Percentiles rank a stretch among this genome's conserved stretches.
Conservation (phyloP, 2,797 vertebrate genomes). For the Molossus alvarezi region DNA sequence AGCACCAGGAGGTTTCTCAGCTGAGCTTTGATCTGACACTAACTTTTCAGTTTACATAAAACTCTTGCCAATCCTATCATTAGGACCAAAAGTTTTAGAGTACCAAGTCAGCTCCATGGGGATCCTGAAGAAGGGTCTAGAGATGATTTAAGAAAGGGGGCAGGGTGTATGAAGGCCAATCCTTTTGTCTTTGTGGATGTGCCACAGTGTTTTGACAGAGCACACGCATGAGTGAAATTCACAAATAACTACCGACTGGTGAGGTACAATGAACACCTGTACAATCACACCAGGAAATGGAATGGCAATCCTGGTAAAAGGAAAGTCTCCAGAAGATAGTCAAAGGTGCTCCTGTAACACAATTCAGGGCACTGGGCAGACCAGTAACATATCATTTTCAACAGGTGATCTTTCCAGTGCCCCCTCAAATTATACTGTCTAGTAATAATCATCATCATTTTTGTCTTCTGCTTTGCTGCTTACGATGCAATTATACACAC, state of each 20-base stretch:
- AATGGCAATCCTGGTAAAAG: not conserved
- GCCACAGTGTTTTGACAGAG: rapidly evolving
- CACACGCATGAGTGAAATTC: not conserved
- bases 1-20: not conserved
- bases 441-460: not conserved
- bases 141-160: not conserved
- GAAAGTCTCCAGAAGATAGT: not conserved
- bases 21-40: not conserved
- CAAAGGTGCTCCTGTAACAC: not conserved
- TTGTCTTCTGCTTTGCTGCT: not conserved
- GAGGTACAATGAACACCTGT: rapidly evolving
- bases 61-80: not conserved
- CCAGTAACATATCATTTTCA: not conserved
- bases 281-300: not conserved
- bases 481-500: not conserved
- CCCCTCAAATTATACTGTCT: not conserved
- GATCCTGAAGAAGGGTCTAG: not conserved
- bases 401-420: not conserved
- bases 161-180: rapidly evolving
- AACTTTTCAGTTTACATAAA: not conserved
- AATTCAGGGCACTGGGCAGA: not conserved
- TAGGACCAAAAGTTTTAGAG: not conserved
- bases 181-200: not conserved
- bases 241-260: rapidly evolving
- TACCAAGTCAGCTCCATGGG: not conserved